Percentiles rank a stretch among this genome's conserved stretches.
These are phyloP conservation scores for Pogonophryne albipinna DNA, from an alignment of 2,797 vertebrate genomes.

Conservation along the genomic window DNA sequence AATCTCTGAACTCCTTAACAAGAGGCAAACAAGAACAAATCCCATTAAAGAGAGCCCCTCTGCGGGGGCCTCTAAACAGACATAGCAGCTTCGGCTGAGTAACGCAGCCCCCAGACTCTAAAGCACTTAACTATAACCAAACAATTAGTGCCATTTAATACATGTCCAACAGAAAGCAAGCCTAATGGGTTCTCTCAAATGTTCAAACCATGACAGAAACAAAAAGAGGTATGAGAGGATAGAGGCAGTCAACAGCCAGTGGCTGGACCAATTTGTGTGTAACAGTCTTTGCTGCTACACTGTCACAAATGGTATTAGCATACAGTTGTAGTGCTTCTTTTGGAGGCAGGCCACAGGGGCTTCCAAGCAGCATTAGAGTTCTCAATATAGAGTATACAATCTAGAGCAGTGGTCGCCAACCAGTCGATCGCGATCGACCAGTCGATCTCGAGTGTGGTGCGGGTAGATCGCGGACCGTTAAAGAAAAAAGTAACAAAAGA, in stretches of 20 bases:
- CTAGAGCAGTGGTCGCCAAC: too few relatives aligned
- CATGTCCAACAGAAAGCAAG: slow-evolving; percentile 19
- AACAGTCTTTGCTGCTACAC: too few relatives aligned
- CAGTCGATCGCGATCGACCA: too few relatives aligned
- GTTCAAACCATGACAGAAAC: not conserved
- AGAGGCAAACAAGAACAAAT: not conserved
- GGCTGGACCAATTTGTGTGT: too few relatives aligned
- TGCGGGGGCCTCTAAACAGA: slow-evolving; percentile 44
- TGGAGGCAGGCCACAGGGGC: too few relatives aligned
- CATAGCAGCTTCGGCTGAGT: slow-evolving; percentile 43
- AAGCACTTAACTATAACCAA: slow-evolving; percentile 46
- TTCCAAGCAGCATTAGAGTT: too few relatives aligned
- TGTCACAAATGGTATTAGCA: too few relatives aligned
- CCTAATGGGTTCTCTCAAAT: slow-evolving; percentile 35
- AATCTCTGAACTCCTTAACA: slow-evolving; percentile 21
- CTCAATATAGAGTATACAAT: too few relatives aligned
- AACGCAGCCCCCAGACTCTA: slow-evolving; percentile 16
- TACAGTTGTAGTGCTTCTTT: too few relatives aligned
- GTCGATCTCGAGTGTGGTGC: too few relatives aligned
- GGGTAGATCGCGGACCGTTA: too few relatives aligned
- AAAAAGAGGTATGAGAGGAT: not conserved
- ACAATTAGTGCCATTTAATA: slow-evolving; percentile 57
- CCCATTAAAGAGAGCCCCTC: slow-evolving; percentile 56
- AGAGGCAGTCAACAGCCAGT: not conserved
- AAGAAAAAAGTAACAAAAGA: too few relatives aligned